phyloP scores from a whole-genome alignment of 2,797 vertebrate genomes.

The Leptatherina wallacei region DNA sequence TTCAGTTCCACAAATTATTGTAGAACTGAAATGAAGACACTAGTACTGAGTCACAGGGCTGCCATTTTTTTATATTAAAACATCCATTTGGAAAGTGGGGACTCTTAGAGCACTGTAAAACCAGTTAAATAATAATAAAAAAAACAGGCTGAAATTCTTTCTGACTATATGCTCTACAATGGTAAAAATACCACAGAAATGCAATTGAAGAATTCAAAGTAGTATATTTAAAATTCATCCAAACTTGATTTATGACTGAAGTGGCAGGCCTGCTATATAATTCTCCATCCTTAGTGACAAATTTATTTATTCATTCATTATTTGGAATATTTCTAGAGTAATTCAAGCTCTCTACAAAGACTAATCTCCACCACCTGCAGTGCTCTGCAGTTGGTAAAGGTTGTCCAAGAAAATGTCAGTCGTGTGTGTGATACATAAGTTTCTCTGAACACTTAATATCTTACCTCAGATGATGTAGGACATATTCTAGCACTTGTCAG shows the following conservation, averaged over 20 bases:
- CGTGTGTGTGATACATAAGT: conserved; percentile 18
- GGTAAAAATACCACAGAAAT: no score
- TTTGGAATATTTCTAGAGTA: not conserved
- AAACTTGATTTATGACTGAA: not conserved
- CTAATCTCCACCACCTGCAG: not conserved
- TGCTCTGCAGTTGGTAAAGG: conserved; percentile 2
- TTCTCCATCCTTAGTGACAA: not conserved
- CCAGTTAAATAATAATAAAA: not conserved
- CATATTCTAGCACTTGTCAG: conserved; percentile 11
- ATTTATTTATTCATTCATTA: not conserved
- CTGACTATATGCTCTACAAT: no score
- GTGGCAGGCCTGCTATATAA: not conserved
- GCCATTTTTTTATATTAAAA: not conserved
- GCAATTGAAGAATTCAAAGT: no score
- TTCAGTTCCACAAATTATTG: not conserved
- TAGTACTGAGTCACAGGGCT: not conserved
- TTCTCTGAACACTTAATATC: conserved; percentile 19
- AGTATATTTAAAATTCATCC: not conserved
- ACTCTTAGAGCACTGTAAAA: not conserved
- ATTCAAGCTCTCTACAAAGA: not conserved
- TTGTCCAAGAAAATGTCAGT: conserved; percentile 20
- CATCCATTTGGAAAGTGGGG: not conserved
- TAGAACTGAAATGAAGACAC: no score
- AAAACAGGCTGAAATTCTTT: not conserved
- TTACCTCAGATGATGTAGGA: conserved; percentile 12